Evolutionary conservation across 2,797 vertebrate species (phyloP), one percentile per base, ranked within the genome.

Genomic region (Tadarida brasiliensis): DNA sequence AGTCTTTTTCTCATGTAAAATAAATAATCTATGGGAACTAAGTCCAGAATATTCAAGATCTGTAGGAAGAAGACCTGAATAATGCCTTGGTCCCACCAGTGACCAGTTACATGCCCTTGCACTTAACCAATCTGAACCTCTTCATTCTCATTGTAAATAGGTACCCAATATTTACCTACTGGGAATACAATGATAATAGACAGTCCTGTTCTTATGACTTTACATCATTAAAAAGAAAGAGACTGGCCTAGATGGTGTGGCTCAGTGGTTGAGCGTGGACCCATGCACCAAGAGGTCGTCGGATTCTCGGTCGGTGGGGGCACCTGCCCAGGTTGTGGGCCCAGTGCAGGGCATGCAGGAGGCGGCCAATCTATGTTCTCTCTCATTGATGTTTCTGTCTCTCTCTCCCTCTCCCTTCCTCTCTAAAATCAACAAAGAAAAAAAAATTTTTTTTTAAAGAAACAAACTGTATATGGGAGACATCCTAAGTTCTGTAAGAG

Each of bases 91-190:
- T 82, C 4, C 30, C 28, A 47, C 49, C 57, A 88, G 59, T 81
- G 82, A 68, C 56, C 51, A 87, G 44, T 30, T 35, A 20, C 30
- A 89, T 5, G 11, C 86, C 83, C 17, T 51, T 85, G 44, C 65
- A 87, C 47, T 87, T 87, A 67, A 84, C 57, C 51, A 70, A 86
- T 7, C 8, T 44, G 77, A 93, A 63, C n/a, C 51, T 80, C 71
- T 88, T 94, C 63, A 47, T 68, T 91, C 35, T 93, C 56, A 93
- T 71, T 61, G 11, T 90, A 84, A 84, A 68, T 10, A 88, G 20
- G 65, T 39, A 89, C 65, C 86, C 44, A 78, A 56, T 61, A 90
- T n/a, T 71, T 85, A 95, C 24, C 65, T 83, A 70, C 17, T 68
- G 28, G 59, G 19, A 91, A 61, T 51, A 90, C 7, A 93, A 44